Evolutionary conservation across 2,113 vertebrate species (phyloP), one percentile per base, ranked within the genome.

Genomic region (Ceratotherium simum): DNA sequence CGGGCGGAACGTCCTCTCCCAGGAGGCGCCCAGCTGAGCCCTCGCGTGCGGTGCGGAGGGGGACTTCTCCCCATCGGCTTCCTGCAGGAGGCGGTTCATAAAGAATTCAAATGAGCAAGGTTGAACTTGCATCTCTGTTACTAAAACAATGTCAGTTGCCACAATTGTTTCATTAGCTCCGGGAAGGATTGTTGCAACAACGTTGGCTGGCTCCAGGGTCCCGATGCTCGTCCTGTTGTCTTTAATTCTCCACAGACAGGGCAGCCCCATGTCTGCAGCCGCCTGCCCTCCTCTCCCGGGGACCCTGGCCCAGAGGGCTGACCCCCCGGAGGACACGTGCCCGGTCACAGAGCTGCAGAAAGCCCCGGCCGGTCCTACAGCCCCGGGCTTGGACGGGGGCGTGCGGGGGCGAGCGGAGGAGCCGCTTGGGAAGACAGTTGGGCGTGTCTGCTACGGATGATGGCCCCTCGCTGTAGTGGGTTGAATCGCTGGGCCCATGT

Each of bases 1-100:
- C 33, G 1, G 42, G 31, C 0, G 6, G 36, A 10, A 6, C 36
- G 1, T n/a, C 54, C 33, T 25, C 20, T 18, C 5, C 2, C 1
- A 11, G 33, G 42, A 70, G 23, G 42, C 51, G 5, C 17, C 27
- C 5, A 70, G 89, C 65, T 1, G n/a, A 31, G 9, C 33, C 64
- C 39, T 29, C 54, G 39, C 18, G n/a, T 65, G 72, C 51, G 8
- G 39, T n/a, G n/a, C n/a, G n/a, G n/a, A 25, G 2, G 18, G 56
- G 27, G n/a, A n/a, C 62, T 18, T 73, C 89, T 54, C 75, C 36
- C 60, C 42, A n/a, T 5, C 25, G 17, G 56, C 65, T 62, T 70
- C 69, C 48, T 23, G 0, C 39, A 10, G 69, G 31, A 90, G 36
- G 18, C 7, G 0, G 46, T 81, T 46, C 36, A 25, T 23, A 72